A percentile compares a stretch with the other conserved stretches of the same genome.
phyloP scores from a whole-genome alignment of 2,797 vertebrate genomes.

The Heliangelus exortis region DNA sequence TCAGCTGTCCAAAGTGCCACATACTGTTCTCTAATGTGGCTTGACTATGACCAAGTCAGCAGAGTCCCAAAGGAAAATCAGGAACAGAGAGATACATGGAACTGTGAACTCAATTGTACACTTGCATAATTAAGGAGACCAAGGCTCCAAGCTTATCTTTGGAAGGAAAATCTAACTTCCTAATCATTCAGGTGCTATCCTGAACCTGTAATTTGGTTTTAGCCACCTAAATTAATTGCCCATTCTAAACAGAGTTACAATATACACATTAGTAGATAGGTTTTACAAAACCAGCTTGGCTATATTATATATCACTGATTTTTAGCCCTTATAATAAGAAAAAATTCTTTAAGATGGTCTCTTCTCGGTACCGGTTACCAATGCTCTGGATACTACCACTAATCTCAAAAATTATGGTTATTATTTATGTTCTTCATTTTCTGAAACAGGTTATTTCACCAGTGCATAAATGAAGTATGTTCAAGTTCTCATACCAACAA shows the following conservation, averaged over 20 bases:
- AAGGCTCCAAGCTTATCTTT: neutral
- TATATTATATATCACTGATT: neutral
- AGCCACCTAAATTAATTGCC: neutral
- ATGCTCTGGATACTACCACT: neutral
- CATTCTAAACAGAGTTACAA: neutral
- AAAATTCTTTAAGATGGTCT: neutral
- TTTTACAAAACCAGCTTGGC: neutral
- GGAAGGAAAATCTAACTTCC: neutral
- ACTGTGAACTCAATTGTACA: neutral
- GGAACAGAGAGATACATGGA: neutral
- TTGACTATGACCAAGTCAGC: neutral
- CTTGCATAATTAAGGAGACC: neutral
- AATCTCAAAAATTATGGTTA: neutral
- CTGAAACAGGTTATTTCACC: neutral
- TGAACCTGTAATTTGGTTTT: neutral
- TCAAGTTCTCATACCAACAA: neutral
- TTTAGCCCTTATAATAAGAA: neutral
- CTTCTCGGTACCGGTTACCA: neutral
- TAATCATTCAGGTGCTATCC: neutral
- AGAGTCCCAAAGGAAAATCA: neutral
- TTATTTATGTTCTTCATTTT: neutral
- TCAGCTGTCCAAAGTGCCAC: neutral
- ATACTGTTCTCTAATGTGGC: neutral
- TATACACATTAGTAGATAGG: fast-evolving
- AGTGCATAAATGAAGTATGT: neutral